Conservation (phyloP, 2,113 vertebrate genomes). For the Scophthalmus maximus region DNA sequence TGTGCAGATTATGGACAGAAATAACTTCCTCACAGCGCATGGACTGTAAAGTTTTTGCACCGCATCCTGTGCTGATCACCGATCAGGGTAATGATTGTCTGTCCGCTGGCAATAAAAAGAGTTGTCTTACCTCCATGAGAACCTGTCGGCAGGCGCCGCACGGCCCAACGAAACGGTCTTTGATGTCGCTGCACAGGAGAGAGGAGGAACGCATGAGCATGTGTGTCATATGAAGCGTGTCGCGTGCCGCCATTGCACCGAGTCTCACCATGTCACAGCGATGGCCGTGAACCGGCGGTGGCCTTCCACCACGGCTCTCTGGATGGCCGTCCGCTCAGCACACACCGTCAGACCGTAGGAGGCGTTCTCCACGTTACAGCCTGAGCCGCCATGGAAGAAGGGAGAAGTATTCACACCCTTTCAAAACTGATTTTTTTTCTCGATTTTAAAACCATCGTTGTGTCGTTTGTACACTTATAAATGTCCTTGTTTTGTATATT, state of each 20-base stretch:
- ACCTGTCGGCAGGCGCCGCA: conserved; percentile 95
- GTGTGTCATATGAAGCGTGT: not conserved
- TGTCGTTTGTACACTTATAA: too few species aligned
- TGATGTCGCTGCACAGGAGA: conserved; percentile 80
- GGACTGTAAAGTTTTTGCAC: not conserved
- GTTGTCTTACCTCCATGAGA: conserved; percentile 89
- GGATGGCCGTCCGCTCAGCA: conserved; percentile 89
- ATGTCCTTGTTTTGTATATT: not conserved
- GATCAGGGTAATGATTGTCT: not conserved
- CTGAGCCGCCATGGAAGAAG: conserved; percentile 68
- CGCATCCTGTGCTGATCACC: not conserved
- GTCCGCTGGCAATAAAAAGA: not conserved
- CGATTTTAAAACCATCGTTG: too few species aligned
- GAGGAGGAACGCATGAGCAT: not conserved
- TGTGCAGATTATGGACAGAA: not conserved
- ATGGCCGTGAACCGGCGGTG: conserved; percentile 89
- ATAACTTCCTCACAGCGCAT: not conserved
- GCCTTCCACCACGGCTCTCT: conserved; percentile 90
- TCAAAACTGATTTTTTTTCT: too few species aligned
- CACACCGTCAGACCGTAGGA: conserved; percentile 87
- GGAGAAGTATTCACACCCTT: not conserved
- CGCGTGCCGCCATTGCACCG: not conserved
- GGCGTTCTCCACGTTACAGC: conserved; percentile 95
- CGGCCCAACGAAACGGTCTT: conserved; percentile 86
- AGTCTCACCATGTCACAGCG: conserved; percentile 87